Conservation (phyloP, 1,140 invertebrate species). For the Paraescarpia echinospica region DNA sequence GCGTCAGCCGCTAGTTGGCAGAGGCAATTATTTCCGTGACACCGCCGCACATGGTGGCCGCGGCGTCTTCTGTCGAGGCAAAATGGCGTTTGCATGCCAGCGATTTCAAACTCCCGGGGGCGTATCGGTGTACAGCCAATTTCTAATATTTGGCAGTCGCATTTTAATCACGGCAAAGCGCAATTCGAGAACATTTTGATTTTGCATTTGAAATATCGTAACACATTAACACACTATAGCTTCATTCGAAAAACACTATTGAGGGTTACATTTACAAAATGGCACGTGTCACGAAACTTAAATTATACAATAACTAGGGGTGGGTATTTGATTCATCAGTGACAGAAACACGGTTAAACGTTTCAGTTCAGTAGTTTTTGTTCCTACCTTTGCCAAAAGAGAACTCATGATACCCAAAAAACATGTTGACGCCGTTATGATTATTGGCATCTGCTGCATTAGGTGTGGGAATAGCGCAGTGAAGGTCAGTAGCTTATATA, state of each 20-base stretch:
- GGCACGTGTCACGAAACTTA: neutral
- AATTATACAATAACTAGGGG: neutral
- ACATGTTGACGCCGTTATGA: too few relatives aligned
- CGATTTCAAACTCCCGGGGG: neutral
- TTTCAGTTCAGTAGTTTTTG: too few relatives aligned
- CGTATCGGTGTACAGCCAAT: neutral
- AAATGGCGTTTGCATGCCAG: neutral
- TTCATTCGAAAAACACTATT: neutral
- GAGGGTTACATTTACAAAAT: neutral
- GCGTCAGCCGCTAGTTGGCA: neutral
- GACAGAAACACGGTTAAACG: too few relatives aligned
- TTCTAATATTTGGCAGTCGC: neutral
- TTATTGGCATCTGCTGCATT: neutral
- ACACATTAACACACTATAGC: neutral
- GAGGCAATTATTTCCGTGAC: conserved; percentile 4
- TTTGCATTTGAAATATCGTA: neutral
- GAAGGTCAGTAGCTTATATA: neutral
- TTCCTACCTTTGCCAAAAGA: too few relatives aligned
- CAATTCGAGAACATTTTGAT: neutral
- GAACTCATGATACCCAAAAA: too few relatives aligned
- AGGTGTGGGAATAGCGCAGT: neutral
- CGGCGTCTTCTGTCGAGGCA: neutral
- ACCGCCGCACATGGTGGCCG: neutral
- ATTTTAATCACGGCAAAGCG: neutral
- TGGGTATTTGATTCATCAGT: too few relatives aligned